These are phyloP conservation scores for Listrodromus nycthemerus DNA, from an alignment of 2,888 invertebrate genomes.

Conservation along the genomic window DNA sequence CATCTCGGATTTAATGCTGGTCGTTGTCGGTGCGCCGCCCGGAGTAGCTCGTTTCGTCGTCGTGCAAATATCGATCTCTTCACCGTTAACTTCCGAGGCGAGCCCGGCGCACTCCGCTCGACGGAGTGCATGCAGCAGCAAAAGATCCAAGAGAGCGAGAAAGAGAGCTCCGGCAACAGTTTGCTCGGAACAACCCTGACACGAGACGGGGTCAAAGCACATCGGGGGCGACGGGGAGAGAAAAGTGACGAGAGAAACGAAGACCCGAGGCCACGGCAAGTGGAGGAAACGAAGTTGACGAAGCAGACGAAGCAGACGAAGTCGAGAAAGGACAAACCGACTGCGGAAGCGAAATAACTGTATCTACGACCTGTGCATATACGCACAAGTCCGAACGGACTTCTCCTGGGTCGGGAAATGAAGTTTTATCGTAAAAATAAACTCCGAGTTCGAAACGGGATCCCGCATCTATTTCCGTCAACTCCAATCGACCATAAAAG, in stretches of 20 bases:
- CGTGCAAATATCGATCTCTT: constrained; percentile 64
- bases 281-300: constrained; percentile 17
- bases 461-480: no score
- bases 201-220: constrained; percentile 60
- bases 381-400: neutral
- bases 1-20: neutral
- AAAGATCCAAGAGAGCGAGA: constrained; percentile 26
- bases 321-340: constrained; percentile 1
- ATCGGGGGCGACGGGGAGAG: constrained; percentile 40
- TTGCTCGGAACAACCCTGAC: constrained; percentile 57
- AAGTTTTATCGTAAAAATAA: constrained; percentile 3
- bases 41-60: constrained; percentile 60
- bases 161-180: constrained; percentile 60
- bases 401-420: neutral
- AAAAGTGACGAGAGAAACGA: constrained; percentile 12
- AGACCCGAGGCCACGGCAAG: constrained; percentile 15
- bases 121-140: constrained; percentile 25
- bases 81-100: neutral
- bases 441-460: neutral
- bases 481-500: no score
- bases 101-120: constrained; percentile 12
- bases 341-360: constrained; percentile 4
- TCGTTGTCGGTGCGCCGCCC: neutral
- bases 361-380: neutral
- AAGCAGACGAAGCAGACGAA: neutral